These are phyloP conservation scores for Tenthredo mesomela DNA, from an alignment of 2,888 invertebrate species.

Conservation along the genomic window DNA sequence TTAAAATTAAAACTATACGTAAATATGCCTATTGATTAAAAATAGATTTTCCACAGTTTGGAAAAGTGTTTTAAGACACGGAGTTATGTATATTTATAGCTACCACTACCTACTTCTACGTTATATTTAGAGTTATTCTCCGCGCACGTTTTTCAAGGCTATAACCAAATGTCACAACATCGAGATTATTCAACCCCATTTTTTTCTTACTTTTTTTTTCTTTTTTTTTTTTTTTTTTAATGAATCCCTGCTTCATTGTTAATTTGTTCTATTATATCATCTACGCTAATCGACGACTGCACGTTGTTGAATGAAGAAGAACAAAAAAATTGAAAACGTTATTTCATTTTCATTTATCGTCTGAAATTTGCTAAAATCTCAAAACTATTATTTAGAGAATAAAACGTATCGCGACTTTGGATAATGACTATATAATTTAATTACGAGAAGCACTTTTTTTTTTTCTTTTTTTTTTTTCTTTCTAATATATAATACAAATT, in stretches of 20 bases:
- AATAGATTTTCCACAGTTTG: slow-evolving; percentile 29
- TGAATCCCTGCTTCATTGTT: background rate
- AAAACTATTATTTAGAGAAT: background rate
- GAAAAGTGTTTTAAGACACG: slow-evolving; percentile 30
- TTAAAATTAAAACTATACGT: background rate
- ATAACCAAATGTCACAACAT: background rate
- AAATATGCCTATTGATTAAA: background rate
- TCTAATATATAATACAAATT: background rate
- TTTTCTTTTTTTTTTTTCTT: too few relatives aligned
- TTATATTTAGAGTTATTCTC: background rate
- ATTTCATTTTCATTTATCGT: background rate
- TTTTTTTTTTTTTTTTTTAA: background rate
- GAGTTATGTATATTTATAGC: slow-evolving; percentile 18
- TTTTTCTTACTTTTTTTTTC: background rate
- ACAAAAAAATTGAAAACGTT: too few relatives aligned
- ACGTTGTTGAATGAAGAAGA: too few relatives aligned
- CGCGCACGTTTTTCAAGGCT: slow-evolving; percentile 2
- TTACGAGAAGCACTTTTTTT: too few relatives aligned
- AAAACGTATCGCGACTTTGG: background rate
- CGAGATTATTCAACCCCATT: background rate
- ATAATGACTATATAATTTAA: too few relatives aligned
- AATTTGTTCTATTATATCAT: background rate
- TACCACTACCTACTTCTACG: slow-evolving; percentile 7
- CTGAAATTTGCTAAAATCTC: background rate
- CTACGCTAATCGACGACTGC: background rate